Evolutionary conservation across 1,140 invertebrate species (phyloP).

Genomic region (Drepana arcuata): DNA sequence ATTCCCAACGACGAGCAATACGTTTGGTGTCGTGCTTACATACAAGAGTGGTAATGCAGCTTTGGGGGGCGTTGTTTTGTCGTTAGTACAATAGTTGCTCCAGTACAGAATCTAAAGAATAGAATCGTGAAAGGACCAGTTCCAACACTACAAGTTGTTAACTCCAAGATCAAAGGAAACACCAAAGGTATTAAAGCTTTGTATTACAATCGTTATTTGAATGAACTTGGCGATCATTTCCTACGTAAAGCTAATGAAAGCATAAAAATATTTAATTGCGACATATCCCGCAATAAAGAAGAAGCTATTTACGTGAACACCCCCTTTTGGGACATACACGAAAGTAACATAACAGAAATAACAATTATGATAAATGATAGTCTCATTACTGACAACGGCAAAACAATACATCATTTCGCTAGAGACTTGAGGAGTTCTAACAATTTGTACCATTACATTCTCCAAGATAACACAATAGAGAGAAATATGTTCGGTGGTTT

Average conservation of each 20-base stretch:
- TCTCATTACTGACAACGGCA: slow-evolving; percentile 87
- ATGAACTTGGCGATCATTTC: slow-evolving; percentile 88
- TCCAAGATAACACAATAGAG: slow-evolving; percentile 91
- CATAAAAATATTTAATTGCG: slow-evolving; percentile 83
- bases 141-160: slow-evolving; percentile 79
- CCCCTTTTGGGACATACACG: slow-evolving; percentile 86
- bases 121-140: slow-evolving; percentile 82
- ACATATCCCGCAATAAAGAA: slow-evolving; percentile 84
- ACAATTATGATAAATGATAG: slow-evolving; percentile 89
- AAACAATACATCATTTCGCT: slow-evolving; percentile 89
- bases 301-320: slow-evolving; percentile 88
- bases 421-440: slow-evolving; percentile 92
- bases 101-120: slow-evolving; percentile 79
- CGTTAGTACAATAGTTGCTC: slow-evolving; percentile 81
- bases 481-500: slow-evolving; percentile 88
- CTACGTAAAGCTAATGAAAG: slow-evolving; percentile 91
- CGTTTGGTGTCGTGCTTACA: slow-evolving; percentile 85
- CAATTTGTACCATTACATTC: slow-evolving; percentile 94
- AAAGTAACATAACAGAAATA: slow-evolving; percentile 88
- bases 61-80: slow-evolving; percentile 87
- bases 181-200: slow-evolving; percentile 84
- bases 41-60: slow-evolving; percentile 86
- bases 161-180: slow-evolving; percentile 86
- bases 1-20: slow-evolving; percentile 90
- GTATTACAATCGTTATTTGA: slow-evolving; percentile 92